A percentile compares a stretch with the other conserved stretches of the same genome.
Conservation (phyloP, 1,140 invertebrate species). For the Schlechtendalia chinensis region DNA sequence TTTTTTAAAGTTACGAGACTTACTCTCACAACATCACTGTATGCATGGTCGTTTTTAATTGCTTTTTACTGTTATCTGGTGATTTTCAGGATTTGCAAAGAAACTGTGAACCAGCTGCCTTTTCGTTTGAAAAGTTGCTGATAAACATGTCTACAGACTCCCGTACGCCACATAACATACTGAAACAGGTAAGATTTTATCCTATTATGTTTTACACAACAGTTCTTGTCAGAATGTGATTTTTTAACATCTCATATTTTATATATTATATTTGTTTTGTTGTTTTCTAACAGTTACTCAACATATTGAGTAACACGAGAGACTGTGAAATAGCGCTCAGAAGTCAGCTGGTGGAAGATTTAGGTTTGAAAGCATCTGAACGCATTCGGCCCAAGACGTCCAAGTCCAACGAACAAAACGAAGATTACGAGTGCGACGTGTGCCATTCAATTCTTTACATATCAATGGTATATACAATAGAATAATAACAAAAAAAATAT, state of each 20-base stretch:
- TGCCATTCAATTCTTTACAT: constrained; percentile 77
- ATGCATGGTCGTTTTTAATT: neutral
- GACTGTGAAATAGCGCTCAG: constrained; percentile 62
- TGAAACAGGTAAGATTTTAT: constrained; percentile 61
- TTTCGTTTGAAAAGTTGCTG: constrained; percentile 82
- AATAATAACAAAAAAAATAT: neutral
- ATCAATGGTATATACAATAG: constrained; percentile 64
- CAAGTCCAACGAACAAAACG: constrained; percentile 62
- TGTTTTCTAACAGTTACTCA: constrained; percentile 57
- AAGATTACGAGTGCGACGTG: constrained; percentile 75
- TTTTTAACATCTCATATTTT: too few relatives aligned
- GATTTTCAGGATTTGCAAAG: constrained; percentile 69
- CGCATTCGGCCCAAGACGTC: constrained; percentile 61
- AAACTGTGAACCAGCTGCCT: constrained; percentile 86
- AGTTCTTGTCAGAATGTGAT: neutral
- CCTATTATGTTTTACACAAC: neutral
- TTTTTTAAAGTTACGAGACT: too few relatives aligned
- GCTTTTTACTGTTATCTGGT: neutral
- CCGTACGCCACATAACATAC: constrained; percentile 65
- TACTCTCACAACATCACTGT: too few relatives aligned
- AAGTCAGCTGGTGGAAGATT: constrained; percentile 58
- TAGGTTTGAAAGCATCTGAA: constrained; percentile 66
- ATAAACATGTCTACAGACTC: constrained; percentile 74
- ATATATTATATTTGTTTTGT: neutral
- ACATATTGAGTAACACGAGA: constrained; percentile 59